Percentiles rank a stretch among this genome's conserved stretches.
These are phyloP conservation scores for Chironomus striatipennis DNA, from an alignment of 1,140 invertebrate species.

Conservation along the genomic window DNA sequence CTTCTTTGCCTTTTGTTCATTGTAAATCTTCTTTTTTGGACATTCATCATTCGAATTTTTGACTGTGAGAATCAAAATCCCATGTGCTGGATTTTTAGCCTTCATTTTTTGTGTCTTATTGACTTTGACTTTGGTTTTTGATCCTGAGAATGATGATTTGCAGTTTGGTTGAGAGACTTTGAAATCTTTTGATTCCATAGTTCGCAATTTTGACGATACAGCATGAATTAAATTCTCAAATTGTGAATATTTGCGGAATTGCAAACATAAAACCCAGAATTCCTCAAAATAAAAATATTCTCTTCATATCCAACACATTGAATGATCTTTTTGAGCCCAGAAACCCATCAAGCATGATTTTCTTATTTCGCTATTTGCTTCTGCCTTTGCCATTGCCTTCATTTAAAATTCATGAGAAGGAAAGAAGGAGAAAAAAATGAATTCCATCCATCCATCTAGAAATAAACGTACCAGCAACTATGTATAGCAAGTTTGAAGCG, in stretches of 20 bases:
- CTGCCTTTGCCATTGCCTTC: not conserved
- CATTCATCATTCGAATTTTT: not conserved
- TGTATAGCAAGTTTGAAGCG: not conserved
- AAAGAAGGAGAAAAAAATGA: not conserved
- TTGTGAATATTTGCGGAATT: too few species aligned
- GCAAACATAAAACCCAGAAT: too few species aligned
- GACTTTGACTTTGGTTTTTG: too few species aligned
- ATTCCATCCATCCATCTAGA: not conserved
- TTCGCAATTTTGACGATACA: too few species aligned
- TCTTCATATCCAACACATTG: not conserved
- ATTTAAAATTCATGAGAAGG: conserved; percentile 21
- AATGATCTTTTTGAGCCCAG: conserved; percentile 20
- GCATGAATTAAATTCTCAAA: too few species aligned
- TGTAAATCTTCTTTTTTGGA: not conserved
- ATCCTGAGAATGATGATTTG: too few species aligned
- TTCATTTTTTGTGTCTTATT: too few species aligned
- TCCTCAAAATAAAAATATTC: not conserved
- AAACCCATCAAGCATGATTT: conserved; percentile 21
- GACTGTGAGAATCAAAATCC: not conserved
- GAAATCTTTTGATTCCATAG: too few species aligned
- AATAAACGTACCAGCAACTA: not conserved
- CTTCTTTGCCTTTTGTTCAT: not conserved
- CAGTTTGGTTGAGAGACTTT: too few species aligned
- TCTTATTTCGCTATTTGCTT: not conserved
- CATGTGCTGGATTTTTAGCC: too few species aligned